These are phyloP conservation scores for Rhea americana DNA, from an alignment of 2,113 vertebrate species.

Conservation along the genomic window DNA sequence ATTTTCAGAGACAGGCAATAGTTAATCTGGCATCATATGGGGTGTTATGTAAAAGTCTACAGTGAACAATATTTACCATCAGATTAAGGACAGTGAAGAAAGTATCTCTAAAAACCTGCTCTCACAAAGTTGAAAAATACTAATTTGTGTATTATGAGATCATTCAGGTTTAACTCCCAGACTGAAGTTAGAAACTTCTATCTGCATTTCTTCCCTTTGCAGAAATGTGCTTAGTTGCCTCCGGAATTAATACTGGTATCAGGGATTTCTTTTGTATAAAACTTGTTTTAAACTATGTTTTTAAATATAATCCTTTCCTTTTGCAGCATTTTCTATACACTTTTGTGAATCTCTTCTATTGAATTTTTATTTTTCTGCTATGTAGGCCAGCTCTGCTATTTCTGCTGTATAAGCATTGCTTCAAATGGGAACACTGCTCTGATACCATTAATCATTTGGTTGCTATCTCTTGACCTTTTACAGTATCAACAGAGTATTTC, in stretches of 20 bases:
- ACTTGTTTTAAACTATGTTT: neutral
- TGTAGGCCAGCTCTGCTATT: slow-evolving; percentile 61
- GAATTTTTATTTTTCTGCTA: slow-evolving; percentile 52
- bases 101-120: neutral
- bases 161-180: neutral
- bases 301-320: slow-evolving; percentile 15
- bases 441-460: slow-evolving; percentile 37
- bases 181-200: neutral
- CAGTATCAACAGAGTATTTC: slow-evolving; percentile 34
- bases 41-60: slow-evolving; percentile 8
- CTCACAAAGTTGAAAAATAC: neutral
- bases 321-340: neutral
- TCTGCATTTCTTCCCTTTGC: neutral
- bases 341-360: slow-evolving; percentile 7
- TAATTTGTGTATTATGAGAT: neutral
- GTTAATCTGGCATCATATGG: neutral
- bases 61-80: neutral
- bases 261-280: neutral
- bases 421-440: slow-evolving; percentile 35
- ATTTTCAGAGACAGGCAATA: neutral
- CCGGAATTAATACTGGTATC: neutral
- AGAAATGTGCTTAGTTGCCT: neutral
- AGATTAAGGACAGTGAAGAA: neutral
- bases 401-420: slow-evolving; percentile 51
- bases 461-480: slow-evolving; percentile 47